Conservation (phyloP, 2,888 invertebrate species). For the Nudaria mundana region DNA sequence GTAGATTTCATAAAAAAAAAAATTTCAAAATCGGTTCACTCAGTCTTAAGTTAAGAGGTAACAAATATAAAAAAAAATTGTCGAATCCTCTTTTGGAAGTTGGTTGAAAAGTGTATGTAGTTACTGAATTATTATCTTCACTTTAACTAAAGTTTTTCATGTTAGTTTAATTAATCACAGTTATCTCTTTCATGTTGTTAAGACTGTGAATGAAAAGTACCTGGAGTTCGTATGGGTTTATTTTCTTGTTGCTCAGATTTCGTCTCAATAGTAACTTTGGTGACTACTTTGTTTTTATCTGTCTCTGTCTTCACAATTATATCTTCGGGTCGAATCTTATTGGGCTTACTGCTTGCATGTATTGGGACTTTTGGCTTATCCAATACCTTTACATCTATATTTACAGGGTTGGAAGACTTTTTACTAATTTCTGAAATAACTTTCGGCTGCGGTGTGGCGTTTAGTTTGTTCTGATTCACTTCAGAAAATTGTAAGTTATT, state of each 20-base stretch:
- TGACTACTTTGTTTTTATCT: slow-evolving; percentile 58
- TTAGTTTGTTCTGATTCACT: not conserved
- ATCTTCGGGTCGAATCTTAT: slow-evolving; percentile 47
- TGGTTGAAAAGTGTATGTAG: no score
- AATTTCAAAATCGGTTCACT: no score
- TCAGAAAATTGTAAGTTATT: not conserved
- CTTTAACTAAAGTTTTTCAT: no score
- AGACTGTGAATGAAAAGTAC: no score
- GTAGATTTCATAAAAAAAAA: no score
- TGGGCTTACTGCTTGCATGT: slow-evolving; percentile 5
- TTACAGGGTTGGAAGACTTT: not conserved
- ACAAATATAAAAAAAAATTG: no score
- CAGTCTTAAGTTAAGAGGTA: no score
- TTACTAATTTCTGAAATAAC: not conserved
- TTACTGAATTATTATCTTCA: not conserved
- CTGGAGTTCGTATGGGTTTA: slow-evolving; percentile 21
- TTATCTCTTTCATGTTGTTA: no score
- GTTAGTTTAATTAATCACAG: no score
- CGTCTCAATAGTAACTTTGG: slow-evolving; percentile 72
- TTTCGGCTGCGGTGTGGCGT: not conserved
- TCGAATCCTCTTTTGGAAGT: no score
- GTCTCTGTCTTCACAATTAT: slow-evolving; percentile 70
- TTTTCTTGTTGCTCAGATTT: slow-evolving; percentile 17
- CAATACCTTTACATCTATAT: slow-evolving; percentile 1
- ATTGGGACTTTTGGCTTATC: not conserved